phyloP scores from a whole-genome alignment of 2,888 invertebrate species.

The Falcaria lacertinaria region DNA sequence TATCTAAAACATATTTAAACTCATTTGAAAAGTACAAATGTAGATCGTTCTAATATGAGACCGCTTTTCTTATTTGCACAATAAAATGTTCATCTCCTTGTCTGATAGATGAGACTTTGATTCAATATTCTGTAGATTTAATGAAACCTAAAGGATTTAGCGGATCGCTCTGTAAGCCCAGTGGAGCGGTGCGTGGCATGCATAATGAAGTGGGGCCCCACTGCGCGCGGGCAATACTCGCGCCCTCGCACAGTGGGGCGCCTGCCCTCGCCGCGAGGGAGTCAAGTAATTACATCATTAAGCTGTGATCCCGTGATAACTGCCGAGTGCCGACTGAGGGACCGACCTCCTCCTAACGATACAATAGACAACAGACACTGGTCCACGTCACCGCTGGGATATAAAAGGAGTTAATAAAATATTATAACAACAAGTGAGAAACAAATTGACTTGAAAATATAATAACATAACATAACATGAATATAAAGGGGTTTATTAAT shows the following conservation, averaged over 20 bases:
- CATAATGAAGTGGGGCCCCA: slow-evolving; percentile 54
- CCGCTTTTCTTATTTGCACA: no score
- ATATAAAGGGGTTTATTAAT: no score
- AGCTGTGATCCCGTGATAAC: not conserved
- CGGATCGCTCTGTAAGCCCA: slow-evolving; percentile 17
- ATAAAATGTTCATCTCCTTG: no score
- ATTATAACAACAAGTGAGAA: no score
- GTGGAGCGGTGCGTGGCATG: slow-evolving; percentile 23
- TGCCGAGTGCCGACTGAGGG: not conserved
- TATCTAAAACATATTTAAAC: no score
- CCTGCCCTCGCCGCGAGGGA: slow-evolving; percentile 10
- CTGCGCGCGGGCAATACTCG: slow-evolving; percentile 30
- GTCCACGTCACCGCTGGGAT: no score
- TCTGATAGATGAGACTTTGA: not conserved
- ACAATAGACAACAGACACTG: not conserved
- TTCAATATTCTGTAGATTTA: slow-evolving; percentile 1
- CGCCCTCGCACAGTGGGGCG: slow-evolving; percentile 12
- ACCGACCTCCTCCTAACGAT: no score
- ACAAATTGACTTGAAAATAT: no score
- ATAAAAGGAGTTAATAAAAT: no score
- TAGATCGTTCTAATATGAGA: no score
- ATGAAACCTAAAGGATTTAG: slow-evolving; percentile 12
- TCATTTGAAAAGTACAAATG: no score
- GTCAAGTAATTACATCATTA: slow-evolving; percentile 9
- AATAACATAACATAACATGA: no score